Evolutionary conservation across 2,888 invertebrate species (phyloP).

Genomic region (Aporophyla nigra): DNA sequence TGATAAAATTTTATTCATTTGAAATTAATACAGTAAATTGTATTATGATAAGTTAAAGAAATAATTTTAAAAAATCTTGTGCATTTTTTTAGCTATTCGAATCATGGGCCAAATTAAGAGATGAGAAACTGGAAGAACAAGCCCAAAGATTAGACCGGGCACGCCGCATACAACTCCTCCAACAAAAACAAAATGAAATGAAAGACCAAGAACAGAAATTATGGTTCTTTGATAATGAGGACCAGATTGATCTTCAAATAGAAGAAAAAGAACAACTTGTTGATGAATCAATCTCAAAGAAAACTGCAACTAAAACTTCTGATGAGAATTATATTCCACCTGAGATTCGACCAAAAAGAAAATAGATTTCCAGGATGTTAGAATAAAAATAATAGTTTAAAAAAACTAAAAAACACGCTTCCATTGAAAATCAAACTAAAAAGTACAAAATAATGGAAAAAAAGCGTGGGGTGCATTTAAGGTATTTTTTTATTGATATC

Average conservation of each 20-base stretch:
- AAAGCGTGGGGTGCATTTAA: no score
- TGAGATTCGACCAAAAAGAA: constrained; percentile 89
- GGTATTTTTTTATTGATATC: no score
- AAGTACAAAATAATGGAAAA: no score
- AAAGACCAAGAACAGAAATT: constrained; percentile 91
- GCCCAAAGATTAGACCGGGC: constrained; percentile 91
- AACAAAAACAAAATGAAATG: constrained; percentile 90
- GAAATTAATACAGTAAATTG: no score
- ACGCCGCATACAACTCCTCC: constrained; percentile 82
- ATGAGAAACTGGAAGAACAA: constrained; percentile 91
- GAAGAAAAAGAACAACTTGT: constrained; percentile 90
- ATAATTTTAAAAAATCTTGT: no score
- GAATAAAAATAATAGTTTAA: no score
- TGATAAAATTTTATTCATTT: neutral
- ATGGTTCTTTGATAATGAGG: constrained; percentile 96
- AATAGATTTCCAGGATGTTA: constrained; percentile 66
- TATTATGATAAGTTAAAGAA: neutral
- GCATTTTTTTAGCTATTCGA: constrained; percentile 86
- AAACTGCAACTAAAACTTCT: constrained; percentile 84
- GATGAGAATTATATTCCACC: constrained; percentile 94
- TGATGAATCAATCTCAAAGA: constrained; percentile 79
- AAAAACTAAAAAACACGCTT: no score
- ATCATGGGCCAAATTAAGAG: constrained; percentile 91
- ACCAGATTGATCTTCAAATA: constrained; percentile 93
- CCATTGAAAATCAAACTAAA: no score